Evolutionary conservation across 2,797 vertebrate genomes (phyloP).

Genomic region (Phoeniculus purpureus): DNA sequence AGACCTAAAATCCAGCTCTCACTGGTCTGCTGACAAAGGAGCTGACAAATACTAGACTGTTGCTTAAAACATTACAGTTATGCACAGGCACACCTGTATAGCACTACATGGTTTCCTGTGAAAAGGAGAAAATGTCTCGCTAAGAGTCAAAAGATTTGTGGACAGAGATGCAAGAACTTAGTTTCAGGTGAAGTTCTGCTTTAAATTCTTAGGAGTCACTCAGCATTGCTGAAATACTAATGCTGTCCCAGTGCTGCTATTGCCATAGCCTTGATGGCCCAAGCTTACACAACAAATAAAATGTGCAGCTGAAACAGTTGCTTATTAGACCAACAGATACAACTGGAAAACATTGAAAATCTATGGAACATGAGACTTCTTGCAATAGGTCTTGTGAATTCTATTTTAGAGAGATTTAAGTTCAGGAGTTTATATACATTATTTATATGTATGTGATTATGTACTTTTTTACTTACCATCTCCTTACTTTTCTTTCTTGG

Average conservation of each 20-base stretch:
- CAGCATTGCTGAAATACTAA: not conserved
- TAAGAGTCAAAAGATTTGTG: not conserved
- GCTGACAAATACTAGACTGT: not conserved
- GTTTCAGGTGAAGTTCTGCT: not conserved
- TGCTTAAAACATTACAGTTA: not conserved
- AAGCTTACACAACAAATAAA: not conserved
- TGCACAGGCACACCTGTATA: not conserved
- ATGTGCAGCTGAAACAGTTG: not conserved
- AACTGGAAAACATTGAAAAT: not conserved
- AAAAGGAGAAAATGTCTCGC: not conserved
- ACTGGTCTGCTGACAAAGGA: not conserved
- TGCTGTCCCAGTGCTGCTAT: not conserved
- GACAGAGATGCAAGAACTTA: not conserved
- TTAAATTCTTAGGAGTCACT: not conserved
- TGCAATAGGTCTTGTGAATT: not conserved
- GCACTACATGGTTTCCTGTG: not conserved
- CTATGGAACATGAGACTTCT: not conserved
- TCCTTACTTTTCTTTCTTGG: not conserved
- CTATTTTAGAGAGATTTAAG: not conserved
- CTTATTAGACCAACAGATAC: not conserved
- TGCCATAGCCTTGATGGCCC: not conserved
- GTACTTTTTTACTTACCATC: not conserved
- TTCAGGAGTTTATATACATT: not conserved
- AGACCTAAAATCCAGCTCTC: not conserved
- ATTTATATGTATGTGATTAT: not conserved